Evolutionary conservation across 1,140 invertebrate genomes (phyloP).

Genomic region (Hycleus phaleratus): DNA sequence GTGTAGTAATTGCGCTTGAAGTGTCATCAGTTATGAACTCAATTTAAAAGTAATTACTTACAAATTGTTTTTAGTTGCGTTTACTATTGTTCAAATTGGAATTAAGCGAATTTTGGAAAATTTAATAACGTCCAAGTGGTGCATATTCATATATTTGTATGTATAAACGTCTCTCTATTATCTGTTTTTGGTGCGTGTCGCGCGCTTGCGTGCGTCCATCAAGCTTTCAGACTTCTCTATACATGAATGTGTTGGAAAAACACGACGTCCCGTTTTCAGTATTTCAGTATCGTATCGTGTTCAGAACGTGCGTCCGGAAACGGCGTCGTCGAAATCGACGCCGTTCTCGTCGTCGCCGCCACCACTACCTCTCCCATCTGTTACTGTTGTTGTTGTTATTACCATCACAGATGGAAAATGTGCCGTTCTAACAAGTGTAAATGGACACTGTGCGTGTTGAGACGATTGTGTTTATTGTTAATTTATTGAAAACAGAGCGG

Average conservation of each 20-base stretch:
- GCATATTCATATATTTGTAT: too few species aligned
- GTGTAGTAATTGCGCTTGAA: slow-evolving; percentile 16
- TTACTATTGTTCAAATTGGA: too few species aligned
- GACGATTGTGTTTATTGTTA: too few species aligned
- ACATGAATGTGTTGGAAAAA: neutral
- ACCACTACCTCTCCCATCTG: neutral
- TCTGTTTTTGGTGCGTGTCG: slow-evolving; percentile 8
- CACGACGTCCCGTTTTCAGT: slow-evolving; percentile 11
- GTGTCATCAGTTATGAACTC: slow-evolving; percentile 30
- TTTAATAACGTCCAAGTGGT: too few species aligned
- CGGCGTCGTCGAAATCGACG: slow-evolving; percentile 1
- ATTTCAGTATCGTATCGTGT: too few species aligned
- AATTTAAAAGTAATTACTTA: slow-evolving; percentile 29
- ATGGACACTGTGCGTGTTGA: too few species aligned
- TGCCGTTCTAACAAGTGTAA: too few species aligned
- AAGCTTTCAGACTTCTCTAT: too few species aligned
- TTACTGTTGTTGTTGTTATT: neutral
- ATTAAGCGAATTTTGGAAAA: too few species aligned
- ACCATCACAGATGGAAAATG: neutral
- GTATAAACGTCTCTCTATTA: too few species aligned
- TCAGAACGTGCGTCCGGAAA: too few species aligned
- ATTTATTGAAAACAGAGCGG: neutral
- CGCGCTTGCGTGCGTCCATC: slow-evolving; percentile 5
- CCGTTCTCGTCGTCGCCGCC: neutral
- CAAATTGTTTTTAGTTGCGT: too few species aligned